A percentile compares a stretch with the other conserved stretches of the same genome.
phyloP scores from a whole-genome alignment of 2,888 invertebrate species.

The Monochamus alternatus region DNA sequence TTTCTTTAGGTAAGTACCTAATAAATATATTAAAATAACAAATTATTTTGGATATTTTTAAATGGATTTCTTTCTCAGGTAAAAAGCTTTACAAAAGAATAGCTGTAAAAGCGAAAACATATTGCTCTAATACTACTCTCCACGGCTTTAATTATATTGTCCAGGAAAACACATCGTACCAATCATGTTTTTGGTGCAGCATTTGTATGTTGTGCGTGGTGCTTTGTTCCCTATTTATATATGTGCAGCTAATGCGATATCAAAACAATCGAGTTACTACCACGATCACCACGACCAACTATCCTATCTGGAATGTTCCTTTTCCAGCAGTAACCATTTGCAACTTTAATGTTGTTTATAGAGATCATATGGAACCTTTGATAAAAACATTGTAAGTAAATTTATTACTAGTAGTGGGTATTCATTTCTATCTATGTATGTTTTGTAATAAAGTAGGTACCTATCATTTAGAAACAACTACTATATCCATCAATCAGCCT shows the following conservation, averaged over 20 bases:
- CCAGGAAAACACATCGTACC: constrained; percentile 42
- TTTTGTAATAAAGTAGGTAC: too few species aligned
- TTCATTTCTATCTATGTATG: too few species aligned
- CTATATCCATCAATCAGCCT: too few species aligned
- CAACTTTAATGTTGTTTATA: constrained; percentile 52
- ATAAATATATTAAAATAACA: too few species aligned
- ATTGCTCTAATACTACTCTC: constrained; percentile 63
- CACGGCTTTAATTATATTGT: constrained; percentile 53
- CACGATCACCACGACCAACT: too few species aligned
- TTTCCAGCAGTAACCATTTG: constrained; percentile 55
- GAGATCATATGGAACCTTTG: constrained; percentile 35
- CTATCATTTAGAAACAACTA: too few species aligned
- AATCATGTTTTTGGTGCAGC: constrained; percentile 50
- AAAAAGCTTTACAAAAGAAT: background rate
- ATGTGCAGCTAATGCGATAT: constrained; percentile 42
- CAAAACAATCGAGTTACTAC: constrained; percentile 47
- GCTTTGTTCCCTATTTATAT: constrained; percentile 45
- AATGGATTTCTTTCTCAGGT: background rate
- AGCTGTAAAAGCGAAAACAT: constrained; percentile 56
- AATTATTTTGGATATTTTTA: too few species aligned
- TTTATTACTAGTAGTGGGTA: too few species aligned
- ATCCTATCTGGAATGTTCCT: constrained; percentile 53
- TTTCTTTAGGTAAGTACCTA: too few species aligned
- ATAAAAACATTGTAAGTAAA: constrained; percentile 43
- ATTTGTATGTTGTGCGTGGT: constrained; percentile 31